Evolutionary conservation across 2,888 invertebrate genomes (phyloP).

Genomic region (Cynaeus angustus): DNA sequence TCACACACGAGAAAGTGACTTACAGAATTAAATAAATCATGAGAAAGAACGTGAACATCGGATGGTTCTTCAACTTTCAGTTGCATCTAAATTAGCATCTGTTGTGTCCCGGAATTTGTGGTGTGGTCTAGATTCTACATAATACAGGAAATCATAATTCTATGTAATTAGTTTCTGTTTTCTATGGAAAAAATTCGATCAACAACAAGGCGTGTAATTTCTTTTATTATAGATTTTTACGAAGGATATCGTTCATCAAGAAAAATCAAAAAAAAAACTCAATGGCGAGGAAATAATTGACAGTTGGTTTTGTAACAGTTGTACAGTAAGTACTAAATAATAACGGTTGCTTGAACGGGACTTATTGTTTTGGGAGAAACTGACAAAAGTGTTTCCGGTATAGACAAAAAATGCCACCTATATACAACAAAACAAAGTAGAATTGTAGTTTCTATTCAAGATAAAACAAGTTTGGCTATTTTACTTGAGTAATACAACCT

Average conservation of each 20-base stretch:
- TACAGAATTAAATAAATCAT: constrained; percentile 35
- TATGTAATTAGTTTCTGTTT: constrained; percentile 20
- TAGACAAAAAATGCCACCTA: neutral
- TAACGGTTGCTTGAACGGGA: constrained; percentile 24
- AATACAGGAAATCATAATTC: constrained; percentile 22
- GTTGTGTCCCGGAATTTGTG: constrained; percentile 5
- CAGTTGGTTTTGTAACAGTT: constrained; percentile 23
- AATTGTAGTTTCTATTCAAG: no score
- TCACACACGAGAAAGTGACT: constrained; percentile 39
- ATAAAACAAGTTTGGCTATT: neutral
- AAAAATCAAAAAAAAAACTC: constrained; percentile 16
- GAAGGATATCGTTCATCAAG: constrained; percentile 4
- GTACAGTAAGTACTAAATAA: constrained; percentile 14
- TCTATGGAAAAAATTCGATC: constrained; percentile 4
- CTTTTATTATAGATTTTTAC: constrained; percentile 11
- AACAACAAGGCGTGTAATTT: constrained; percentile 8
- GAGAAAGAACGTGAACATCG: constrained; percentile 36
- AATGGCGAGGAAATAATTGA: constrained; percentile 34
- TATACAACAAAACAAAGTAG: no score
- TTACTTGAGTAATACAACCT: constrained; percentile 7
- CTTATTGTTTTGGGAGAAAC: constrained; percentile 18
- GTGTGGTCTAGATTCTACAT: constrained; percentile 2
- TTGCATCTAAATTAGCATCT: constrained; percentile 20
- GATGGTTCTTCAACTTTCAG: constrained; percentile 32
- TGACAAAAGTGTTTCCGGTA: constrained; percentile 12